Evolutionary conservation across 2,888 invertebrate species (phyloP).

Genomic region (Meliscaeva auricollis): DNA sequence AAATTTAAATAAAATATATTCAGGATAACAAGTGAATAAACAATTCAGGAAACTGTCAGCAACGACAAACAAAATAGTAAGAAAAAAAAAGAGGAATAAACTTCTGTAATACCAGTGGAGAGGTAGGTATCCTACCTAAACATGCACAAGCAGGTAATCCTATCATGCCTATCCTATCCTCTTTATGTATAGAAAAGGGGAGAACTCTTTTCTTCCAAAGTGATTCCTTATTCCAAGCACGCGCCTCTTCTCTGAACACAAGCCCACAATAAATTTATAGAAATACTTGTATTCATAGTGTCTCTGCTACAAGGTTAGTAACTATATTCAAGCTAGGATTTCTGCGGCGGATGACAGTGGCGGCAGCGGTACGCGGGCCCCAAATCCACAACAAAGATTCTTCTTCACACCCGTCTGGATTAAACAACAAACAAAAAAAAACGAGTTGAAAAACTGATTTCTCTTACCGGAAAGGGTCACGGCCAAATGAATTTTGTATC

Average conservation of each 20-base stretch:
- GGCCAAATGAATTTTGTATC: constrained; percentile 57
- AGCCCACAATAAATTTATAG: constrained; percentile 69
- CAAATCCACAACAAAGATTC: constrained; percentile 59
- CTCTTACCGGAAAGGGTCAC: constrained; percentile 71
- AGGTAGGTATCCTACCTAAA: constrained; percentile 21
- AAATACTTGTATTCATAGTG: constrained; percentile 44
- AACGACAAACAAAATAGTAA: constrained; percentile 28
- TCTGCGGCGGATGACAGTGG: constrained; percentile 54
- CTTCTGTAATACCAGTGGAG: constrained; percentile 27
- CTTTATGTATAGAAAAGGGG: constrained; percentile 43
- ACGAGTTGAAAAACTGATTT: constrained; percentile 38
- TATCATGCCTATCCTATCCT: too few species aligned
- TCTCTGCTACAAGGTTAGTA: constrained; percentile 55
- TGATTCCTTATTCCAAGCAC: constrained; percentile 62
- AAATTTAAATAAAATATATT: constrained; percentile 34
- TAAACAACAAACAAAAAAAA: constrained; percentile 42
- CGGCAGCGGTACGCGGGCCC: constrained; percentile 16
- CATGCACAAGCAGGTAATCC: constrained; percentile 52
- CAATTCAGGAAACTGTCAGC: constrained; percentile 72
- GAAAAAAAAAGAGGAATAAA: constrained; percentile 12
- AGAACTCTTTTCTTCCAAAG: not conserved
- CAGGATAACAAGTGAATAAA: constrained; percentile 59
- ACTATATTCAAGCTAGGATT: constrained; percentile 1
- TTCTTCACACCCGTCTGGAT: constrained; percentile 17
- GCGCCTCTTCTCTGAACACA: constrained; percentile 47